phyloP scores from a whole-genome alignment of 1,140 invertebrate genomes.

The Lepidostoma basale region DNA sequence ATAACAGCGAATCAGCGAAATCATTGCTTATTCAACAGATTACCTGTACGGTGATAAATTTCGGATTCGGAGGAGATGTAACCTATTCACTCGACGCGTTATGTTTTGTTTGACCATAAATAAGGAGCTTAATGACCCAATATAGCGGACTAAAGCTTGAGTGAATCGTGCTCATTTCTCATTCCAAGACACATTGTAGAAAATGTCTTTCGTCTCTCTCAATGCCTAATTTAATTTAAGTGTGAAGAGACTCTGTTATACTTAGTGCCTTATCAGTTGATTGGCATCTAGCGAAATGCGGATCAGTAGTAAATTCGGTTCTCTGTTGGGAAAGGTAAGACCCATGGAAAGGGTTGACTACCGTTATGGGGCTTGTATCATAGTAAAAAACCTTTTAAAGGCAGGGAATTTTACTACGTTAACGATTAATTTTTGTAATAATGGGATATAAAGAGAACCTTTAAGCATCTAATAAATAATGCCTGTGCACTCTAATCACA shows the following conservation, averaged over 20 bases:
- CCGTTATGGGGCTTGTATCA: slow-evolving; percentile 15
- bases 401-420: too few species aligned
- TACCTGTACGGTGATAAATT: slow-evolving; percentile 21
- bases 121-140: slow-evolving; percentile 23
- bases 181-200: neutral
- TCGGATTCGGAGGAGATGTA: slow-evolving; percentile 2
- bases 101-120: slow-evolving; percentile 24
- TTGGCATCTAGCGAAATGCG: slow-evolving; percentile 4
- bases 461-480: too few species aligned
- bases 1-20: slow-evolving; percentile 15
- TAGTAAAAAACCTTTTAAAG: too few species aligned
- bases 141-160: neutral
- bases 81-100: slow-evolving; percentile 23
- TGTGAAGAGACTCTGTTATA: neutral
- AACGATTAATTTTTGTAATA: too few species aligned
- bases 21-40: slow-evolving; percentile 21
- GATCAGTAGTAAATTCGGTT: slow-evolving; percentile 7
- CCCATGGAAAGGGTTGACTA: neutral
- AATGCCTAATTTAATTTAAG: too few species aligned
- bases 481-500: too few species aligned
- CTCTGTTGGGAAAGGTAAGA: neutral
- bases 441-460: too few species aligned
- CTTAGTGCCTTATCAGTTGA: neutral
- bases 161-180: neutral
- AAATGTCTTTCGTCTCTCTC: too few species aligned